These are phyloP conservation scores for Aphelinus certus DNA, from an alignment of 1,140 invertebrate species.

Conservation along the genomic window DNA sequence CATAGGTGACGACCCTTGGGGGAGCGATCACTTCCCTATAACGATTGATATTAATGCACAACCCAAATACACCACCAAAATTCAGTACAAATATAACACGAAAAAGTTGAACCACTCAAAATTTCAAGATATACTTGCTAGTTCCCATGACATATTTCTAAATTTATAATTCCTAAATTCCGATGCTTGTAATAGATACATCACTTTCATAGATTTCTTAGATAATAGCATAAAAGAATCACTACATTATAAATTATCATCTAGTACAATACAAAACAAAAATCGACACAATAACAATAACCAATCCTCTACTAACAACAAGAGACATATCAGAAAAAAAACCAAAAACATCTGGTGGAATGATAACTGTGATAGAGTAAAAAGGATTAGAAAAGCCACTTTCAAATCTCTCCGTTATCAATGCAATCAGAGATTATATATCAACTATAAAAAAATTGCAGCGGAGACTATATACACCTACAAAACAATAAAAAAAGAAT, in stretches of 20 bases:
- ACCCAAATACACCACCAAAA: neutral
- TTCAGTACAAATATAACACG: neutral
- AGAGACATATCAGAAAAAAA: neutral
- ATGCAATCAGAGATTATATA: neutral
- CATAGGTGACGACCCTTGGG: too few species aligned
- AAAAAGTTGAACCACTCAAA: neutral
- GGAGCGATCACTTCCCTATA: slow-evolving; percentile 1
- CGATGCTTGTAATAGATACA: neutral
- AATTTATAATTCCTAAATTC: neutral
- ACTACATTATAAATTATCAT: too few species aligned
- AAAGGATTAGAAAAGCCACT: slow-evolving; percentile 1
- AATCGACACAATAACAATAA: neutral
- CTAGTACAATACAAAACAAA: too few species aligned
- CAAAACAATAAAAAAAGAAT: slow-evolving; percentile 8
- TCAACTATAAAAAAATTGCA: neutral
- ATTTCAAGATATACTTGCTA: neutral
- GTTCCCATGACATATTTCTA: neutral
- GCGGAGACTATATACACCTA: neutral
- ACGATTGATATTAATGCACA: neutral
- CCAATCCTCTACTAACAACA: neutral
- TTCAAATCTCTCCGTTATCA: neutral
- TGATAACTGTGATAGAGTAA: neutral
- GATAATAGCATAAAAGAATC: too few species aligned
- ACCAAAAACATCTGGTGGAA: slow-evolving; percentile 4
- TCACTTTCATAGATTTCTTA: neutral